phyloP scores from a whole-genome alignment of 2,113 vertebrate genomes.

The Ophthalmolycus amberensis region DNA sequence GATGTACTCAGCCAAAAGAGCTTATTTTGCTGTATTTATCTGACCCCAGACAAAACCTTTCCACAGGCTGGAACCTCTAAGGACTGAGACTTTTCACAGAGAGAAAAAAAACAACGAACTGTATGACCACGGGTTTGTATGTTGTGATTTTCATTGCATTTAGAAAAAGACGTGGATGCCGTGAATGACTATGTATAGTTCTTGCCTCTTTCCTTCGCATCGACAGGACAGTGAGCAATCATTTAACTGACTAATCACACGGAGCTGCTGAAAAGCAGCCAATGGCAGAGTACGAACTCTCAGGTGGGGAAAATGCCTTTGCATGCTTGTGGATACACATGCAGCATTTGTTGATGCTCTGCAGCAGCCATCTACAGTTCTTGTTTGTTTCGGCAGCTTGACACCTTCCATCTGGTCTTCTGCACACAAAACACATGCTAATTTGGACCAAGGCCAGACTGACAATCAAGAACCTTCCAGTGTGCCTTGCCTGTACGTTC shows the following conservation, averaged over 20 bases:
- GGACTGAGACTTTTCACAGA: not conserved
- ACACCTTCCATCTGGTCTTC: constrained; percentile 21
- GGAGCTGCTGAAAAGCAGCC: constrained; percentile 9
- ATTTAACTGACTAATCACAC: constrained; percentile 3
- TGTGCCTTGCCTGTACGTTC: not conserved
- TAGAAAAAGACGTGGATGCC: not conserved
- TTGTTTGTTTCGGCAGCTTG: constrained; percentile 8
- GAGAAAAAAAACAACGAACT: not conserved
- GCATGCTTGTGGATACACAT: constrained; percentile 6
- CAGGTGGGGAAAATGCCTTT: constrained; percentile 14
- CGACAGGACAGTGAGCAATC: not conserved
- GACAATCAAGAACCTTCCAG: not conserved
- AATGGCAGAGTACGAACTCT: constrained; percentile 18
- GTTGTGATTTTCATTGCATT: not conserved
- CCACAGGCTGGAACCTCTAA: constrained; percentile 14
- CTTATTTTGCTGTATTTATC: constrained; percentile 36
- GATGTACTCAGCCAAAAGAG: constrained; percentile 49
- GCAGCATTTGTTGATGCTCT: constrained; percentile 18
- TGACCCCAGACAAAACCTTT: constrained; percentile 43
- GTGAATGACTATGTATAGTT: not conserved
- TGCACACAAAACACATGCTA: constrained; percentile 10
- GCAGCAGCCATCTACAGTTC: constrained; percentile 3
- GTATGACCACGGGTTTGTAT: not conserved
- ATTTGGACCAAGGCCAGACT: constrained; percentile 5
- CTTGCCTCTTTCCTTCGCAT: not conserved